These are phyloP conservation scores for Poecile atricapillus DNA, from an alignment of 2,113 vertebrate genomes.

Conservation along the genomic window DNA sequence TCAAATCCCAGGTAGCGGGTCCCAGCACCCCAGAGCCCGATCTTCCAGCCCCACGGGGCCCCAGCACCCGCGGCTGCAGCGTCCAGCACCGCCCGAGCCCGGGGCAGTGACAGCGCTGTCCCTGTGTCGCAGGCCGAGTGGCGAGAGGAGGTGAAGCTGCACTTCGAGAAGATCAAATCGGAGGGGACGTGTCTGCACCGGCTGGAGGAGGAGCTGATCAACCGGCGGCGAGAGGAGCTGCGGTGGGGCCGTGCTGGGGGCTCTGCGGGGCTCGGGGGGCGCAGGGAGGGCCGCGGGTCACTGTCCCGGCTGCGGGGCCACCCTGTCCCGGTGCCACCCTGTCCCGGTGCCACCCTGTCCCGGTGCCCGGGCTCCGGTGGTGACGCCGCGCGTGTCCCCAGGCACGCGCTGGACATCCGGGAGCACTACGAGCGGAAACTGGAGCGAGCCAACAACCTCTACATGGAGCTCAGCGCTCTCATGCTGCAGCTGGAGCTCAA, in stretches of 20 bases:
- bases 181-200: constrained; percentile 95
- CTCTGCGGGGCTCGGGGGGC: neutral
- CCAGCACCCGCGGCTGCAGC: neutral
- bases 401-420: constrained; percentile 93
- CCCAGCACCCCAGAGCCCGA: fast-evolving
- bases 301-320: neutral
- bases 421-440: constrained; percentile 96
- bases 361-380: too few relatives aligned
- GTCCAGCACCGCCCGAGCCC: neutral
- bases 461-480: constrained; percentile 96
- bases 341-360: too few relatives aligned
- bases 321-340: too few relatives aligned
- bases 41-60: neutral
- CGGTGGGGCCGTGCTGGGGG: constrained; percentile 68
- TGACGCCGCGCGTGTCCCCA: neutral
- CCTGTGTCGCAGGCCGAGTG: constrained; percentile 82
- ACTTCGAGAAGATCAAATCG: constrained; percentile 97
- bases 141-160: constrained; percentile 93
- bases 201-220: constrained; percentile 93
- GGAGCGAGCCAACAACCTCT: constrained; percentile 94
- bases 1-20: constrained; percentile 83
- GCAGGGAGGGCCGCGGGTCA: neutral
- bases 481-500: constrained; percentile 97
- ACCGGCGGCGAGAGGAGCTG: constrained; percentile 91
- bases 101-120: neutral